These are phyloP conservation scores for Epirrita christyi DNA, from an alignment of 2,888 invertebrate species.

Conservation along the genomic window DNA sequence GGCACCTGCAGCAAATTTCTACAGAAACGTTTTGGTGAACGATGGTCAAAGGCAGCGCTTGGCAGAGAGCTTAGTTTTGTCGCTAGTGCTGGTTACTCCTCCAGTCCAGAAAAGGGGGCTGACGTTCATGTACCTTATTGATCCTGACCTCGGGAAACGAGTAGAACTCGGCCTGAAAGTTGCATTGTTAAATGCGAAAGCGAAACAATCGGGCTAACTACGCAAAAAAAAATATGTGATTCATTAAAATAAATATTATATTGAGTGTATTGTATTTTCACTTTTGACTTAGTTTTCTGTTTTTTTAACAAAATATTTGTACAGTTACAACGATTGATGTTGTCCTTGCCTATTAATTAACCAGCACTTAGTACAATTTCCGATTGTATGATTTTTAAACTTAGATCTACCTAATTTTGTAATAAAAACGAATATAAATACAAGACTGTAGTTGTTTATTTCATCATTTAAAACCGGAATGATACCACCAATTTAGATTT, in stretches of 20 bases:
- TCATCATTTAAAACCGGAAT: too few species aligned
- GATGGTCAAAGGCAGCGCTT: slow-evolving; percentile 36
- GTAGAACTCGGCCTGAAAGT: slow-evolving; percentile 78
- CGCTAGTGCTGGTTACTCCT: slow-evolving; percentile 24
- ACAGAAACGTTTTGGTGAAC: slow-evolving; percentile 83
- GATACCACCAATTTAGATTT: too few species aligned
- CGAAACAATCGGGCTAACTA: slow-evolving; percentile 10
- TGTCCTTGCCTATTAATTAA: too few species aligned
- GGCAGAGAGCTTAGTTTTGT: slow-evolving; percentile 15
- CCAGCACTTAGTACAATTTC: too few species aligned
- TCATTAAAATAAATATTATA: background rate
- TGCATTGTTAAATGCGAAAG: slow-evolving; percentile 23
- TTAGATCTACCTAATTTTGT: too few species aligned
- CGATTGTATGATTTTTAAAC: too few species aligned
- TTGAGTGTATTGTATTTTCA: too few species aligned
- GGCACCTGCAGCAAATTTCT: slow-evolving; percentile 89
- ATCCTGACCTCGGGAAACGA: slow-evolving; percentile 88
- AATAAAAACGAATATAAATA: too few species aligned
- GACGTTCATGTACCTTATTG: slow-evolving; percentile 87
- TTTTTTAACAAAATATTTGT: too few species aligned
- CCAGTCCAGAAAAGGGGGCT: slow-evolving; percentile 30
- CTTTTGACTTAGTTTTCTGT: too few species aligned
- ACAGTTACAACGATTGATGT: too few species aligned
- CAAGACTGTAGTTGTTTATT: too few species aligned
- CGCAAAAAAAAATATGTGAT: background rate